Evolutionary conservation across 2,797 vertebrate species (phyloP).

Genomic region (Microctenopoma steveboyesi): DNA sequence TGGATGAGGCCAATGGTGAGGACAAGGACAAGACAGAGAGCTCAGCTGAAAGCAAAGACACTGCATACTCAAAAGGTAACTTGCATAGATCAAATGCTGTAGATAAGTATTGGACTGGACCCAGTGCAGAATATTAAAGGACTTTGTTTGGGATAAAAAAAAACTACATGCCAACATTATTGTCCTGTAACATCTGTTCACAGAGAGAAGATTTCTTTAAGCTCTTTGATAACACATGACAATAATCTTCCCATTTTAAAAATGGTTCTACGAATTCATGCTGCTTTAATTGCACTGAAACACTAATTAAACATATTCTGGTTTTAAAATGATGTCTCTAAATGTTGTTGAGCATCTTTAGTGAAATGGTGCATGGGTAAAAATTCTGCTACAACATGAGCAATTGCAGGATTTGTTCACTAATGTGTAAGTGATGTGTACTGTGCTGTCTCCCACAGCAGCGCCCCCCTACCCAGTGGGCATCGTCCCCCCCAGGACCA

Average conservation of each 20-base stretch:
- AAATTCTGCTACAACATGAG: conserved; percentile 2
- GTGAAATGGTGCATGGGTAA: conserved; percentile 8
- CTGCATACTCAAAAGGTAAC: conserved; percentile 85
- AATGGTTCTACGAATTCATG: too few species aligned
- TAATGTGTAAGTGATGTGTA: conserved; percentile 6
- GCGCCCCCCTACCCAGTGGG: conserved; percentile 88
- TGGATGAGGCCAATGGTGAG: conserved; percentile 89
- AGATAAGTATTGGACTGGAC: too few species aligned
- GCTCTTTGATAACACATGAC: too few species aligned
- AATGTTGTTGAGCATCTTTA: neutral
- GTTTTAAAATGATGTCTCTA: neutral
- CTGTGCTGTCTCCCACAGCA: conserved; percentile 60
- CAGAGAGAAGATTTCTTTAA: too few species aligned
- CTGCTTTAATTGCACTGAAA: too few species aligned
- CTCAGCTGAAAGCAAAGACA: conserved; percentile 81
- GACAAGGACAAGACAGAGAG: conserved; percentile 84
- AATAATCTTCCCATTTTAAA: too few species aligned
- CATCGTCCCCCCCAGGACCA: conserved; percentile 91
- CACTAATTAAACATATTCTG: too few species aligned
- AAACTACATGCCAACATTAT: too few species aligned
- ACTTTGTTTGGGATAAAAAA: too few species aligned
- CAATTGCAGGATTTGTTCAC: conserved; percentile 6
- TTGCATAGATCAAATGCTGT: neutral
- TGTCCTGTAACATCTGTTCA: too few species aligned
- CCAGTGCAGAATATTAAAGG: too few species aligned